Evolutionary conservation across 2,113 vertebrate genomes (phyloP).

Genomic region (Plecotus auritus): DNA sequence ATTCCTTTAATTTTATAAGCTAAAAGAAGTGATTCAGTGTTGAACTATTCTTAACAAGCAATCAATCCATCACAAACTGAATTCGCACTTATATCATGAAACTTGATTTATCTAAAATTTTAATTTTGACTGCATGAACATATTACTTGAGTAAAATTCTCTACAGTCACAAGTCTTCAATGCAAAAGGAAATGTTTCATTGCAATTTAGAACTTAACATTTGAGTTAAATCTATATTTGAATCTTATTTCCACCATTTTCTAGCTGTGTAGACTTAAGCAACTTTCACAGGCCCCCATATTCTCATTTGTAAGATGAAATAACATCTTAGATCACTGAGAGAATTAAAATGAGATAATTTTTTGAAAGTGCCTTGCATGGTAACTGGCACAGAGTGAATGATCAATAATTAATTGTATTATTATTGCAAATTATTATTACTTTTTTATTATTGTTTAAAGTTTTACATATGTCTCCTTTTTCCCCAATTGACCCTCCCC

Average conservation of each 20-base stretch:
- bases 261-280: not conserved
- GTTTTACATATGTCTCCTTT: too few species aligned
- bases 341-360: not conserved
- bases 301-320: not conserved
- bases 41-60: not conserved
- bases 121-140: not conserved
- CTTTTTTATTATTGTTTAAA: too few species aligned
- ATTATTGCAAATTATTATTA: too few species aligned
- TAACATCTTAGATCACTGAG: not conserved
- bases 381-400: not conserved
- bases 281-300: not conserved
- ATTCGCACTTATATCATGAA: not conserved
- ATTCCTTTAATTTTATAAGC: not conserved
- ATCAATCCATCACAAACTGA: not conserved
- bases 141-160: not conserved
- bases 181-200: not conserved
- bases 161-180: not conserved
- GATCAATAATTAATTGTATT: too few species aligned
- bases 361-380: not conserved
- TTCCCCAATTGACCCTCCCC: too few species aligned
- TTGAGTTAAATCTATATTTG: not conserved
- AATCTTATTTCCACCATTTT: not conserved
- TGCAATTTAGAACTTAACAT: not conserved
- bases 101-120: not conserved
- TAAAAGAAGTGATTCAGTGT: not conserved